These are phyloP conservation scores for Varroa destructor DNA, from an alignment of 1,140 invertebrate species.

Conservation along the genomic window DNA sequence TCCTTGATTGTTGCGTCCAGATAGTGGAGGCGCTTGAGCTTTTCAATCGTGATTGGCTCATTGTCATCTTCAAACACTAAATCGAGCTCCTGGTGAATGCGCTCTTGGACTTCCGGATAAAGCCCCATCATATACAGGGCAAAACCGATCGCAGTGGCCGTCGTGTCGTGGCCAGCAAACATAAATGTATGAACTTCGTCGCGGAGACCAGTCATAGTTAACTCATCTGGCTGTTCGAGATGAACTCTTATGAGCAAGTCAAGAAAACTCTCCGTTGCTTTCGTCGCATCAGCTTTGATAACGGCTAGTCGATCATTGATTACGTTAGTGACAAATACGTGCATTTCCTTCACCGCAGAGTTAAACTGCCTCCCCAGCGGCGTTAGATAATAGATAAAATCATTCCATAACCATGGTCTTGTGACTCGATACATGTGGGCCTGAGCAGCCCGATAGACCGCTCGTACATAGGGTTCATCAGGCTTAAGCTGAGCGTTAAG, in stretches of 20 bases:
- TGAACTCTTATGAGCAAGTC: constrained; percentile 16
- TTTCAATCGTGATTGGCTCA: constrained; percentile 39
- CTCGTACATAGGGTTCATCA: constrained; percentile 59
- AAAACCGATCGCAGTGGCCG: constrained; percentile 46
- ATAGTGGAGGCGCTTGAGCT: constrained; percentile 39
- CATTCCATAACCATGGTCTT: constrained; percentile 31
- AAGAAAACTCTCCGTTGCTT: constrained; percentile 16
- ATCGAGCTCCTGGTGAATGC: constrained; percentile 39
- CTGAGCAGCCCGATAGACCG: constrained; percentile 36
- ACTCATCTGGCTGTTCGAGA: constrained; percentile 41
- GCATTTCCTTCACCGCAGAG: constrained; percentile 28
- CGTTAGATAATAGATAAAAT: constrained; percentile 31
- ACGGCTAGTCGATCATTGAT: constrained; percentile 12
- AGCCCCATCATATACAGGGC: constrained; percentile 40
- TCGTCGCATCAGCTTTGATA: constrained; percentile 1
- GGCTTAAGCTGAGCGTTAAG: constrained; percentile 54
- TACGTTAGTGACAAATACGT: constrained; percentile 19
- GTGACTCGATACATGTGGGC: neutral
- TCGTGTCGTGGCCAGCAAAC: constrained; percentile 90
- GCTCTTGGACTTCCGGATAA: constrained; percentile 40
- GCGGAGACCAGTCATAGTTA: constrained; percentile 41
- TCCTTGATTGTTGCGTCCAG: constrained; percentile 36
- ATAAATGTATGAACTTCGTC: constrained; percentile 85
- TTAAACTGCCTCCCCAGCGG: constrained; percentile 30
- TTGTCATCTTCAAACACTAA: constrained; percentile 37